Conservation (phyloP, 2,888 invertebrate genomes). For the Stenodema calcarata region DNA sequence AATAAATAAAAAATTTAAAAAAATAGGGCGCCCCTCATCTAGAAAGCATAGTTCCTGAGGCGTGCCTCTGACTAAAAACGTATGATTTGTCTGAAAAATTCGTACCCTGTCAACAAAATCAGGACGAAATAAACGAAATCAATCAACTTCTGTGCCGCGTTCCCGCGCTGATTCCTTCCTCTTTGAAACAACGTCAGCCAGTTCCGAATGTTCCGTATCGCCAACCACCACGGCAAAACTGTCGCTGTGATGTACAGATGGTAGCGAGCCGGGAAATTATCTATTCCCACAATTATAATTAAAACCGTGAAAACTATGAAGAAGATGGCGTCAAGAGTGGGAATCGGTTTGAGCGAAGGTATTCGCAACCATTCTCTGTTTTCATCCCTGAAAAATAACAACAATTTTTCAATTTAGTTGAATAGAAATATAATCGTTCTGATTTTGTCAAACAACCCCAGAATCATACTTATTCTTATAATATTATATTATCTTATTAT, state of each 20-base stretch:
- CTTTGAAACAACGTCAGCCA: background rate
- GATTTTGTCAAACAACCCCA: no score
- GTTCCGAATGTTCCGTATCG: background rate
- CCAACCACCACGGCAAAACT: slow-evolving; percentile 12
- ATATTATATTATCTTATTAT: no score
- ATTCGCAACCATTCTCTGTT: background rate
- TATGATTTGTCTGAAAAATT: no score
- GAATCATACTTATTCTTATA: no score
- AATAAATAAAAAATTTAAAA: no score
- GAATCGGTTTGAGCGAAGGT: background rate
- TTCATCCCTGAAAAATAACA: background rate
- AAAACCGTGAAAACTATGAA: background rate
- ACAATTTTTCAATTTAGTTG: no score
- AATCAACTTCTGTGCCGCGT: background rate
- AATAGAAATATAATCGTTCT: no score
- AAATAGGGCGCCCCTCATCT: no score
- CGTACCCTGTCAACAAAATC: background rate
- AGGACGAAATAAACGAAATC: slow-evolving; percentile 10
- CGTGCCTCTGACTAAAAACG: background rate
- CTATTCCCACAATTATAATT: background rate
- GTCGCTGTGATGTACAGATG: background rate
- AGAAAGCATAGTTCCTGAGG: no score
- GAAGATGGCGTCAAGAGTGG: background rate
- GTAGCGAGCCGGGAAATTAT: slow-evolving; percentile 20
- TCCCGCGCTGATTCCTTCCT: background rate